Base-by-base conservation (phyloP, 2,888 invertebrate genomes). In the Heterodera filipjevi region DNA sequence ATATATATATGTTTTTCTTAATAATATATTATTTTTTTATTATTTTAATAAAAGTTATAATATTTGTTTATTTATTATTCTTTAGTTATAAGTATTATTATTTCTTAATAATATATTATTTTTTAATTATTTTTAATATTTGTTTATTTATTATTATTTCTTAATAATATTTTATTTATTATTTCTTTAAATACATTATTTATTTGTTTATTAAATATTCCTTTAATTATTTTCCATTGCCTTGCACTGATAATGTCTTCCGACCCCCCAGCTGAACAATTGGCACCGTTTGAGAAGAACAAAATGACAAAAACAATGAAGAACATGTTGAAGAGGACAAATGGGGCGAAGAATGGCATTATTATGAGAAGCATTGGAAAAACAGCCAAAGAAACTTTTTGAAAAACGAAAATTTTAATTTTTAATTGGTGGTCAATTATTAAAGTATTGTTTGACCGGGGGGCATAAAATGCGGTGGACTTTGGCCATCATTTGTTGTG, bases 241-340 rank as follows among this genome's bases (percentile, higher is more conserved):
- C 68, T 68, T 32, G 76, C 76, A 44, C 66, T 66, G 35, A 76
- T 32, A 44, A 32, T 44, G 68, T 27, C 76, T 68, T 19, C 33
- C n/a, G 66, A 76, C 3, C 76, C 76, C 14, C 33, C 35, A 33
- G 22, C 30, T 59, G 59, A 12, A 59, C 27, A n/a, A n/a, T 19
- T 27, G 5, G 8, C 59, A 27, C 19, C 12, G 27, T 59, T 59
- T 59, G 33, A 68, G 33, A n/a, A n/a, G n/a, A 35, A 32, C 33
- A 32, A 32, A 35, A 19, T 30, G 16, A 3, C 68, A 16, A 68
- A 32, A 27, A 35, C 33, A 22, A 16, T 12, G 68, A 68, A 22
- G 14, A 68, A 27, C 33, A 68, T 0, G 22, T 19, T 16, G 19
- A 33, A 33, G 33, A 14, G 68, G 35, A 19, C 68, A 35, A 35